phyloP scores from a whole-genome alignment of 2,797 vertebrate genomes.

The Zalophus californianus region DNA sequence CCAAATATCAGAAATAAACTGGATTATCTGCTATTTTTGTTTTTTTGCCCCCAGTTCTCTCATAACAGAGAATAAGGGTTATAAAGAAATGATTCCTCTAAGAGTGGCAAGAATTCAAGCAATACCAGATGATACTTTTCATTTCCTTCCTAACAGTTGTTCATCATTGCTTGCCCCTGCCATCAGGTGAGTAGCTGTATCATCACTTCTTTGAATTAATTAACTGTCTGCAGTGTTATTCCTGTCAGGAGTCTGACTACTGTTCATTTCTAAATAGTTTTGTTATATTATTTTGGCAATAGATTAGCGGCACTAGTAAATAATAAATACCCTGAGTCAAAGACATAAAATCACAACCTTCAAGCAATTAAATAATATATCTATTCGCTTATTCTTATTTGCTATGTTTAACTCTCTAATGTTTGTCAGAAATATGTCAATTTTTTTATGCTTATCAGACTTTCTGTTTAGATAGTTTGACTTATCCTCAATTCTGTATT shows the following conservation, averaged over 20 bases:
- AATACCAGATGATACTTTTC: slow-evolving; percentile 36
- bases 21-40: not conserved
- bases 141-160: slow-evolving; percentile 36
- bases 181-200: not conserved
- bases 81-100: slow-evolving; percentile 2
- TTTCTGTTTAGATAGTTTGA: slow-evolving; percentile 53
- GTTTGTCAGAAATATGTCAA: slow-evolving; percentile 60
- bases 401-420: slow-evolving; percentile 37
- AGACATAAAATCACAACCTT: not conserved
- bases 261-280: slow-evolving; percentile 36
- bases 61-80: slow-evolving; percentile 39
- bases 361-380: not conserved
- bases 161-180: not conserved
- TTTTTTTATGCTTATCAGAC: not conserved
- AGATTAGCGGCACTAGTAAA: not conserved
- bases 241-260: not conserved
- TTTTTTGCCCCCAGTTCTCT: not conserved
- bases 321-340: not conserved
- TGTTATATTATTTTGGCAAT: slow-evolving; percentile 33
- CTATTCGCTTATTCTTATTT: slow-evolving; percentile 57
- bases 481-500: not conserved
- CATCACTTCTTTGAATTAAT: not conserved
- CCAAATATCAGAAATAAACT: slow-evolving; percentile 64
- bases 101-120: slow-evolving; percentile 13
- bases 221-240: not conserved